phyloP scores from a whole-genome alignment of 2,113 vertebrate species.

The Prunella fulvescens region DNA sequence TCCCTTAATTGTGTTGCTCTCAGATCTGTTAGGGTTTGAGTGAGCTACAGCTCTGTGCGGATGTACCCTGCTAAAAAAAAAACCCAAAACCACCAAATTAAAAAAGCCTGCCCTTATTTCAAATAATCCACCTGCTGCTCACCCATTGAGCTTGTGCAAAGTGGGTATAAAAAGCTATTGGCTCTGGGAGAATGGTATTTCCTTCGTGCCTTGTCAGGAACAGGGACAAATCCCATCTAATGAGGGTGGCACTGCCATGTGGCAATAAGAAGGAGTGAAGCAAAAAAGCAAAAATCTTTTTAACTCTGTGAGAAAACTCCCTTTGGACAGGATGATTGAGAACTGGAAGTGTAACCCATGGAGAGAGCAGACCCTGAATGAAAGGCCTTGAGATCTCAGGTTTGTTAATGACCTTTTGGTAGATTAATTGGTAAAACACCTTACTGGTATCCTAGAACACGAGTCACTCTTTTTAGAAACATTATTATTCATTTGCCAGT shows the following conservation, averaged over 20 bases:
- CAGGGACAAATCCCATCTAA: not conserved
- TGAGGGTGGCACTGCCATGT: slow-evolving; percentile 37
- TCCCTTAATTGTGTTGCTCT: not conserved
- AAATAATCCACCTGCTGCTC: slow-evolving; percentile 44
- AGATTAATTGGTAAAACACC: slow-evolving; percentile 34
- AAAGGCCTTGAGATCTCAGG: not conserved
- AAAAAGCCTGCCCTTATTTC: slow-evolving; percentile 1
- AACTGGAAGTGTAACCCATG: not conserved
- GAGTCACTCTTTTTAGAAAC: not conserved
- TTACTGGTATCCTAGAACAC: not conserved
- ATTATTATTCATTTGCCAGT: not conserved
- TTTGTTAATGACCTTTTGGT: slow-evolving; percentile 19
- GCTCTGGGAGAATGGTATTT: not conserved
- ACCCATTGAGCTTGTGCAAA: not conserved
- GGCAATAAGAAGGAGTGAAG: not conserved
- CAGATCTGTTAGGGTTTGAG: not conserved
- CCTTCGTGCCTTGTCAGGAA: not conserved
- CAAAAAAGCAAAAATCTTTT: not conserved
- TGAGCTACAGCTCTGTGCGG: not conserved
- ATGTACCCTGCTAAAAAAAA: not conserved
- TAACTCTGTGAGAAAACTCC: not conserved
- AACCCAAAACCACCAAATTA: not conserved
- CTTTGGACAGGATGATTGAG: not conserved
- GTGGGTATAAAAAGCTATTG: not conserved
- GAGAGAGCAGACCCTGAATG: not conserved